A percentile compares a stretch with the other conserved stretches of the same genome.
phyloP scores from a whole-genome alignment of 2,797 vertebrate genomes.

The Australoheros facetus region DNA sequence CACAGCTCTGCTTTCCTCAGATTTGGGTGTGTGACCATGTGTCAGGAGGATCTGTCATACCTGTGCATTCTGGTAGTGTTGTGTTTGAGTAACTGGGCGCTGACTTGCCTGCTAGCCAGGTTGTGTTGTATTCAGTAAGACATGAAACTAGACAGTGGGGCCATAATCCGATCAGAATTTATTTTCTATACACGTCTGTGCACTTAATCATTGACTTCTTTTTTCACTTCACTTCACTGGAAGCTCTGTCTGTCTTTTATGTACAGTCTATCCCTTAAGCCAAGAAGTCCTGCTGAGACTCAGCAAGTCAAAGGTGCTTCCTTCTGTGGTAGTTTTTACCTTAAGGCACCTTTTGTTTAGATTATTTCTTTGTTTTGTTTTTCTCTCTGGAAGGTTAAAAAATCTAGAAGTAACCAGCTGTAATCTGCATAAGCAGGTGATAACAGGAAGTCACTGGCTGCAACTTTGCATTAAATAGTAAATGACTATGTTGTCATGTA shows the following conservation, averaged over 20 bases:
- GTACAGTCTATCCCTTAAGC: not conserved
- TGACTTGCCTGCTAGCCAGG: too few species aligned
- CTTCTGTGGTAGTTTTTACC: not conserved
- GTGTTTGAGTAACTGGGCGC: not conserved
- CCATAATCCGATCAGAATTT: too few species aligned
- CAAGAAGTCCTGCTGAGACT: not conserved
- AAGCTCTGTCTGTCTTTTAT: not conserved
- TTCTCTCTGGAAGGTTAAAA: not conserved
- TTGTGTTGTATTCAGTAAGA: too few species aligned
- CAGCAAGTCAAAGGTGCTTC: not conserved
- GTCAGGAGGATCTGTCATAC: not conserved
- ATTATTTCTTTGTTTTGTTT: not conserved
- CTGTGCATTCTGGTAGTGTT: not conserved
- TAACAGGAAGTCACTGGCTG: not conserved
- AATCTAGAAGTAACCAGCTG: not conserved
- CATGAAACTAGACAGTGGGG: too few species aligned
- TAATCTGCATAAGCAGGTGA: not conserved
- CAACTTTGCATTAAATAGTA: not conserved
- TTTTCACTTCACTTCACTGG: not conserved
- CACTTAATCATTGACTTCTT: not conserved
- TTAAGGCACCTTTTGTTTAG: not conserved
- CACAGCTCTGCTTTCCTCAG: not conserved
- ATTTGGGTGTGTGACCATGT: not conserved
- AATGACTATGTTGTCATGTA: constrained; percentile 2
- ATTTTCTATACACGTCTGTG: fast-evolving